Evolutionary conservation across 1,140 invertebrate genomes (phyloP), one percentile per base, ranked within the genome.

Genomic region (Meloidogyne exigua): DNA sequence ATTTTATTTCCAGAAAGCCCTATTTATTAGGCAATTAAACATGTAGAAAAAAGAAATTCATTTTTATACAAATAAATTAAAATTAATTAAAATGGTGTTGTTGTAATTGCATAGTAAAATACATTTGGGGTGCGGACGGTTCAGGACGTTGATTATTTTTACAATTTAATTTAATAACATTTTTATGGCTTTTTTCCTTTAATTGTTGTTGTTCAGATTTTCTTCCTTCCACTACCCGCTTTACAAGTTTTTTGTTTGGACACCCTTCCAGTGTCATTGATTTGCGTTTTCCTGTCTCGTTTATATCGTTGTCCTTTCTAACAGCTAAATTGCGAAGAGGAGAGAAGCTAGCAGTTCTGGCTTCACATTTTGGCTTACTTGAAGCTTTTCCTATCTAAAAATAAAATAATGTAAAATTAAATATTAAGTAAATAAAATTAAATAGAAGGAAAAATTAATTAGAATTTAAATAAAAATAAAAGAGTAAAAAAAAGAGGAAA

Each of bases 31-130:
- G n/a, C n/a, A n/a, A n/a, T n/a, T n/a, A n/a, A n/a, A n/a, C n/a
- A n/a, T n/a, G n/a, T n/a, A n/a, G n/a, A 32, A 32, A 32, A 39
- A 39, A 39, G 18, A 57, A n/a, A 57, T n/a, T 15, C 7, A n/a
- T n/a, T 7, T 57, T 57, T 57, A 57, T 57, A n/a, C 49, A 57
- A 57, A 57, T 2, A 57, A n/a, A 49, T n/a, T 57, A 57, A 57
- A 57, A 57, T 57, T 57, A 57, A 57, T 57, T 57, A 57, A 57
- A 57, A 57, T 57, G 49, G 9, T 57, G 49, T 57, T 57, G 49
- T n/a, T 57, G 49, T 9, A 57, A 57, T 57, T 57, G 49, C 49
- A 57, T 57, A 57, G 49, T 57, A 57, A 57, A 57, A 57, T 57
- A 57, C 49, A 57, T 57, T 57, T 18, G 49, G 5, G 49, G 49